Conservation (phyloP, 2,888 invertebrate species). For the Agonopterix alstromeriana region DNA sequence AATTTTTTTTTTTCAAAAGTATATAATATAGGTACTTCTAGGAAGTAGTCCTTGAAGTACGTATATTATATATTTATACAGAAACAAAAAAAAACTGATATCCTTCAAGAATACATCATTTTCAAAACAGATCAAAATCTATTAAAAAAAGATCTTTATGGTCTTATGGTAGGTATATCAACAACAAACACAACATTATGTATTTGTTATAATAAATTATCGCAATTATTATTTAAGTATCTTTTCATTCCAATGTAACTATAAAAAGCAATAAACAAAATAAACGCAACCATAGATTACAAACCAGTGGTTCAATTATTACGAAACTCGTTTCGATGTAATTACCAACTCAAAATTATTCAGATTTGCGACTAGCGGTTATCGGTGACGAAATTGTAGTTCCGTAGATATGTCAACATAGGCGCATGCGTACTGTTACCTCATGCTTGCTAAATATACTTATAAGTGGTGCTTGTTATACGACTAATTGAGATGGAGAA, state of each 20-base stretch:
- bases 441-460: constrained; percentile 61
- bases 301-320: background rate
- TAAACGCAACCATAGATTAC: background rate
- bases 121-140: background rate
- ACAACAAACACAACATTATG: background rate
- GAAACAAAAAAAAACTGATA: no score
- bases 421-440: constrained; percentile 42
- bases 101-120: no score
- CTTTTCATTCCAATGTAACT: background rate
- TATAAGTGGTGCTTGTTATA: constrained; percentile 41
- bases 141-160: background rate
- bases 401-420: constrained; percentile 68
- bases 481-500: constrained; percentile 18
- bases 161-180: background rate
- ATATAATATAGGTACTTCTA: no score
- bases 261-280: background rate
- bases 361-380: constrained; percentile 46
- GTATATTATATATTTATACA: no score
- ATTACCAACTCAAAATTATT: constrained; percentile 28
- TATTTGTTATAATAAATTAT: background rate
- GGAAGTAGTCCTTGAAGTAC: no score
- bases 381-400: constrained; percentile 46
- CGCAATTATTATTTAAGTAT: background rate
- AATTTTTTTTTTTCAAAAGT: no score
- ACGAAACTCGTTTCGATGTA: background rate